Base-by-base conservation (phyloP, 2,797 vertebrate genomes). In the Muscicapa comitata region DNA sequence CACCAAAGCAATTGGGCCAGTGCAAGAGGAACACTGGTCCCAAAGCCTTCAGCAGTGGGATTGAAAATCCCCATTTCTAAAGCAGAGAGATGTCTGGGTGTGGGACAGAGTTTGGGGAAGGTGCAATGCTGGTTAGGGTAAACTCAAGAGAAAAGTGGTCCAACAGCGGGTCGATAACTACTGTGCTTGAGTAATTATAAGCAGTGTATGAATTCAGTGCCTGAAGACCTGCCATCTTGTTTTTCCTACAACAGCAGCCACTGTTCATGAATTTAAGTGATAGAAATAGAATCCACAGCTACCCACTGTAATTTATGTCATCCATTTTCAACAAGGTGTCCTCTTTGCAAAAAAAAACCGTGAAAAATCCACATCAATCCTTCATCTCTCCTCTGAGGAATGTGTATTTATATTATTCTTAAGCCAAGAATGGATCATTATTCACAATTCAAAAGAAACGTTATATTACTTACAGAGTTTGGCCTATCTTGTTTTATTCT, bases 361-460 rank as follows among this genome's bases (percentile, higher is more conserved):
- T 80, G 87, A 94, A 91, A 96, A 91, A 72, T 63, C 45, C 54
- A 51, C 0, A 0, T 93, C 94, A 94, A 79, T 91, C 88, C 88
- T 91, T 94, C 95, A 89, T 85, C 80, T 93, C 92, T 85, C 14
- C 61, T 91, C 67, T 65, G 68, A 93, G 73, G n/a, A 82, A 90
- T 88, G 87, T 91, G 62, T 95, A 91, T 95, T 95, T 91, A 80
- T 80, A 65, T 66, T 86, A 94, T 71, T 76, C 68, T 37, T 86
- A 50, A 90, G 89, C 89, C 94, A 95, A 94, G 82, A 94, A 91
- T 61, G 62, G 95, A 74, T 94, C 91, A 78, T 88, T 78, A 86
- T 92, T 95, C 89, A 80, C 43, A 83, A 91, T n/a, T 84, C 75
- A 91, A 87, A 93, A 89, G 72, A 88, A 93, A 80, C 13, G 28